Conservation (phyloP, 2,113 vertebrate genomes). For the Spheniscus mendiculus region DNA sequence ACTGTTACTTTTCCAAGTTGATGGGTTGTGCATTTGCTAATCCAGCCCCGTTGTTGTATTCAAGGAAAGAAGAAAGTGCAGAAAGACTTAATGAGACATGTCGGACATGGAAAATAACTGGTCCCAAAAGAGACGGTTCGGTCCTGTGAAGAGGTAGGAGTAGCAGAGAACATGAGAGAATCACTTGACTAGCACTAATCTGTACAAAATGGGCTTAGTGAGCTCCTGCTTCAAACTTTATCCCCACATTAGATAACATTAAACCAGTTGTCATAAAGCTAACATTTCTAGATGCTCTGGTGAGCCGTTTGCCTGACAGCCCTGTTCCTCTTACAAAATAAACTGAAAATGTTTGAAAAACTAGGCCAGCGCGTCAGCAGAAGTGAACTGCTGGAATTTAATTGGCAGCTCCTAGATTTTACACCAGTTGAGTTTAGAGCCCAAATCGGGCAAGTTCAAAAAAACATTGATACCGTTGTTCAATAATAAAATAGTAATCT, state of each 20-base stretch:
- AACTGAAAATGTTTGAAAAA: background rate
- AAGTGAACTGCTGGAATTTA: background rate
- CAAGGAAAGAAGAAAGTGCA: background rate
- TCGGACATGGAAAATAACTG: background rate
- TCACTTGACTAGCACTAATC: background rate
- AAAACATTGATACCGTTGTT: background rate
- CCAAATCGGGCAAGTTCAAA: background rate
- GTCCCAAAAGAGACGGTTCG: background rate
- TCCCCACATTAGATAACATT: background rate
- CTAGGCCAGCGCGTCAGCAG: background rate
- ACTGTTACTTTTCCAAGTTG: background rate
- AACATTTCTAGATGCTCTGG: background rate
- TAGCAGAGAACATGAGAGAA: background rate
- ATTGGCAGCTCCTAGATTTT: background rate
- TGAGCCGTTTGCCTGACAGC: background rate
- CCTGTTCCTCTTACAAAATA: background rate
- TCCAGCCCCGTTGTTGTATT: background rate
- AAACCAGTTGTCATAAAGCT: conserved; percentile 11
- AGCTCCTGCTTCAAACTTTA: conserved; percentile 18
- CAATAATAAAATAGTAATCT: conserved; percentile 39
- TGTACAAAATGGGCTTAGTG: background rate
- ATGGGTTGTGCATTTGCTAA: background rate
- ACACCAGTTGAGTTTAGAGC: background rate
- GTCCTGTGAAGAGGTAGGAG: background rate
- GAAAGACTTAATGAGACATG: background rate